Conservation (phyloP, 2,797 vertebrate genomes). For the Eulemur rubriventer region DNA sequence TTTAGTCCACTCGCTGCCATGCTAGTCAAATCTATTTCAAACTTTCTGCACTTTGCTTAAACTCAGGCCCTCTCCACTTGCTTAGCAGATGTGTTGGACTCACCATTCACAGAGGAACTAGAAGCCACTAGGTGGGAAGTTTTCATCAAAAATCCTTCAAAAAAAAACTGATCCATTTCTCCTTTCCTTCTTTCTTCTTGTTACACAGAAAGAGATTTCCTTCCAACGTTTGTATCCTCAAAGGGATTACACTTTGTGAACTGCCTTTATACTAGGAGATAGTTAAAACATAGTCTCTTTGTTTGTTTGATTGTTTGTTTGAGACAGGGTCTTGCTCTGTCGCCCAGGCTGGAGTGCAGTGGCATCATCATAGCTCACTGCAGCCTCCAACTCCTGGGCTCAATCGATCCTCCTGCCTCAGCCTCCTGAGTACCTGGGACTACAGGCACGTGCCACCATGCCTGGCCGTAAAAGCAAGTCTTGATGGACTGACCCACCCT, state of each 20-base stretch:
- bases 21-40: neutral
- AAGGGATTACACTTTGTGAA: neutral
- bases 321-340: too few species aligned
- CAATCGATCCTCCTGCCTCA: too few species aligned
- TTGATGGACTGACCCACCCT: neutral
- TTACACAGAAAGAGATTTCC: neutral
- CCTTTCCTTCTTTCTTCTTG: neutral
- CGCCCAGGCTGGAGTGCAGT: too few species aligned
- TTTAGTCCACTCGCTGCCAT: neutral
- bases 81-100: neutral
- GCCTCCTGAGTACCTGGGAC: too few species aligned
- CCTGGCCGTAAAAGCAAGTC: too few species aligned
- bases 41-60: neutral
- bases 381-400: too few species aligned
- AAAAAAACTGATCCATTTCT: neutral
- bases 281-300: neutral
- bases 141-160: neutral
- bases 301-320: too few species aligned
- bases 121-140: neutral
- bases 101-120: neutral
- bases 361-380: too few species aligned
- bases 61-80: neutral
- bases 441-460: too few species aligned
- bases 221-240: neutral
- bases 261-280: neutral